Conservation (phyloP, 2,888 invertebrate genomes). For the Baronia brevicornis region DNA sequence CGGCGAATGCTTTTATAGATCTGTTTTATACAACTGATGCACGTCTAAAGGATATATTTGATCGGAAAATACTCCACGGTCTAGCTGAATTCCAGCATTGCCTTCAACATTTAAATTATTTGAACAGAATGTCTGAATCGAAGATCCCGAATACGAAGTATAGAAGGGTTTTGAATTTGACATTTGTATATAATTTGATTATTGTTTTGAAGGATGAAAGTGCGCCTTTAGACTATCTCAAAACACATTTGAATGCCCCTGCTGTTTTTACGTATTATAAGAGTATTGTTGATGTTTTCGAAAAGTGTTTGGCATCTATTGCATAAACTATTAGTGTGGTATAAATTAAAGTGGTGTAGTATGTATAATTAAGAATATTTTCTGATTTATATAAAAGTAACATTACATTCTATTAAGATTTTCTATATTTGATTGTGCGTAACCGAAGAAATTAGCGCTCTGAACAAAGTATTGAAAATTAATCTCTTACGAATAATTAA, state of each 20-base stretch:
- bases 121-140: constrained; percentile 30
- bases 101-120: constrained; percentile 34
- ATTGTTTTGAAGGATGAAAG: constrained; percentile 14
- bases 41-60: constrained; percentile 15
- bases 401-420: too few relatives aligned
- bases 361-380: too few relatives aligned
- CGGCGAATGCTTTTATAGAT: constrained; percentile 18
- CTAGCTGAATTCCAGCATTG: constrained; percentile 37
- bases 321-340: not conserved
- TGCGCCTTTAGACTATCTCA: constrained; percentile 16
- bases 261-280: constrained; percentile 17
- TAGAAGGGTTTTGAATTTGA: constrained; percentile 26
- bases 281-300: constrained; percentile 9
- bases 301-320: too few relatives aligned
- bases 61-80: constrained; percentile 24
- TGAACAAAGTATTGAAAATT: constrained; percentile 12
- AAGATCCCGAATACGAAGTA: constrained; percentile 23
- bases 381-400: too few relatives aligned
- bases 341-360: not conserved
- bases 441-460: too few relatives aligned
- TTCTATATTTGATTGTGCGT: too few relatives aligned
- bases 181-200: constrained; percentile 29
- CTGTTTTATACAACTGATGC: constrained; percentile 17
- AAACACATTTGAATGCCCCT: constrained; percentile 15
- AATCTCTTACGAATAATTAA: constrained; percentile 11